These are phyloP conservation scores for Tinamus guttatus DNA, from an alignment of 2,113 vertebrate species.

Conservation along the genomic window DNA sequence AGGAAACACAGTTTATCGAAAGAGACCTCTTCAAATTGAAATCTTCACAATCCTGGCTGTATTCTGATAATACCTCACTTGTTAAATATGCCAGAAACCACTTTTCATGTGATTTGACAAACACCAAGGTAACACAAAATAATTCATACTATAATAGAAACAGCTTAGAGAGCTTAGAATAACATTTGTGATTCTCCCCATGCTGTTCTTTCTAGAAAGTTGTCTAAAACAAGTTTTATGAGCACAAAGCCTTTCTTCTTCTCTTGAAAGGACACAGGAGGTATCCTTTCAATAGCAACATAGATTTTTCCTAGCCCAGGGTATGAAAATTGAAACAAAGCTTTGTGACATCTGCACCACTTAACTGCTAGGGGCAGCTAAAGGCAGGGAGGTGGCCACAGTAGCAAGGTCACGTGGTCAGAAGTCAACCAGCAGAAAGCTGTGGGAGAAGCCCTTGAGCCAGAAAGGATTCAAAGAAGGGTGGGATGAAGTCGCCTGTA, in stretches of 20 bases:
- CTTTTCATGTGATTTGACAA: background rate
- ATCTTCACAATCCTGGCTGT: fast-evolving
- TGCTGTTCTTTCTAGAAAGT: background rate
- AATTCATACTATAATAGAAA: background rate
- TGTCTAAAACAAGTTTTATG: background rate
- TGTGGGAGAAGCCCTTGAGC: background rate
- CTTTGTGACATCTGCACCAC: background rate
- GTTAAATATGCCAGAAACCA: background rate
- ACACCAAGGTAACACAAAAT: background rate
- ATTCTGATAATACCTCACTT: background rate
- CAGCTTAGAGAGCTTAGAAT: background rate
- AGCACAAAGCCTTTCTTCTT: background rate
- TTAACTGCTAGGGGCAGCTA: fast-evolving
- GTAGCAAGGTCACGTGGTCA: background rate
- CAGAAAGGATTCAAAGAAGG: background rate
- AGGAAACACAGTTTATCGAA: background rate
- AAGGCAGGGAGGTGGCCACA: fast-evolving
- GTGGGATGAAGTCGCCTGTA: fast-evolving
- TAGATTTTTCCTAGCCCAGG: background rate
- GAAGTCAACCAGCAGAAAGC: background rate
- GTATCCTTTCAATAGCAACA: background rate
- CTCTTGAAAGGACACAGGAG: background rate
- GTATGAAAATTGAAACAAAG: background rate
- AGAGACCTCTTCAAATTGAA: background rate
- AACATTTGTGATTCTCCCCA: background rate